These are phyloP conservation scores for Neodontobutis hainanensis DNA, from an alignment of 2,113 vertebrate genomes.

Conservation along the genomic window DNA sequence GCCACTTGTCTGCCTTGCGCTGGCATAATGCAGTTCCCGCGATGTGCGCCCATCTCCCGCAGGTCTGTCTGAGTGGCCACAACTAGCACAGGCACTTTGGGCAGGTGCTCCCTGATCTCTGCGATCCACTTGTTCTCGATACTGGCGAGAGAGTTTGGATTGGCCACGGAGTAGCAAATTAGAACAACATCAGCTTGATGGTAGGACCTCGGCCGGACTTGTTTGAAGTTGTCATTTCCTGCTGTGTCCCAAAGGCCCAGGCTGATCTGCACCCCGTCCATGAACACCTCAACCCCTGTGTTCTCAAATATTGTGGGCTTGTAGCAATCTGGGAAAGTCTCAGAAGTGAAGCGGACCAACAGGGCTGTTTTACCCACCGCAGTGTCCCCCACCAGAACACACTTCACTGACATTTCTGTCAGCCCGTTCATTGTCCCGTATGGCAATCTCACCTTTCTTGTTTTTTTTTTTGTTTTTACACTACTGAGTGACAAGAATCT, in stretches of 20 bases:
- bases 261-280: conserved; percentile 93
- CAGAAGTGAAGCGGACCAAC: conserved; percentile 93
- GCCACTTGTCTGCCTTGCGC: conserved; percentile 86
- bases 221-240: conserved; percentile 88
- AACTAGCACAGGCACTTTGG: conserved; percentile 87
- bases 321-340: conserved; percentile 93
- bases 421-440: conserved; percentile 64
- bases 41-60: conserved; percentile 83
- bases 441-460: not conserved
- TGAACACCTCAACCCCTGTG: conserved; percentile 93
- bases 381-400: conserved; percentile 92
- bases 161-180: conserved; percentile 95
- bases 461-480: not conserved
- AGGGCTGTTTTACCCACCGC: conserved; percentile 94
- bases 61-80: conserved; percentile 96
- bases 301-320: conserved; percentile 96
- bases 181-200: conserved; percentile 93
- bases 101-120: conserved; percentile 86
- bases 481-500: not conserved
- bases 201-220: conserved; percentile 93
- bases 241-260: conserved; percentile 97
- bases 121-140: conserved; percentile 89
- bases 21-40: conserved; percentile 80
- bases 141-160: conserved; percentile 86
- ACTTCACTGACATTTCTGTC: conserved; percentile 87